Conservation (phyloP, 2,888 invertebrate species). For the Scaptomyza caliginosa region DNA sequence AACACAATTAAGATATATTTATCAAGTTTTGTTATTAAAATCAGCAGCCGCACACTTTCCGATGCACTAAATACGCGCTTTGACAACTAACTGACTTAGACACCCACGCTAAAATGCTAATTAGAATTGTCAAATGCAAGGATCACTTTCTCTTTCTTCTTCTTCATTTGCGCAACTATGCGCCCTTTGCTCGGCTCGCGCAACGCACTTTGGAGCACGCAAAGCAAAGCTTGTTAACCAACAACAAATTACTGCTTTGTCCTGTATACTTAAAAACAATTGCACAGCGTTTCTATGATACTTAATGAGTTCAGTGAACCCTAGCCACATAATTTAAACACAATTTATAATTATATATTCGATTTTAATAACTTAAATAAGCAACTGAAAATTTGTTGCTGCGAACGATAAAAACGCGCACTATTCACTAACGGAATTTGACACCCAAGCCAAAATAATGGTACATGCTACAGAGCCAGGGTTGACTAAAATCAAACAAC, state of each 20-base stretch:
- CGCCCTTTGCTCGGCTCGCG: neutral
- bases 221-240: neutral
- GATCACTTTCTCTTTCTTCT: neutral
- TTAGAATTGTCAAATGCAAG: neutral
- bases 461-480: neutral
- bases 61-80: neutral
- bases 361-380: no score
- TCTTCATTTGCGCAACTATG: neutral
- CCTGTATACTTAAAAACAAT: no score
- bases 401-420: no score
- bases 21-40: neutral
- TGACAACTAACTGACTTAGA: neutral
- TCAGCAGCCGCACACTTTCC: neutral
- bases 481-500: neutral
- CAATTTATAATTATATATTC: no score
- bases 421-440: no score
- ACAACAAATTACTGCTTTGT: no score
- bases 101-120: neutral
- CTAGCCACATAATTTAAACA: no score
- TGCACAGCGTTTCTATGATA: no score
- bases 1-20: neutral
- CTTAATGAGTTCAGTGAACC: no score
- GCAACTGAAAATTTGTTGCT: no score
- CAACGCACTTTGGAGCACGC: neutral
- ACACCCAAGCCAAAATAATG: neutral